Conservation (phyloP, 2,888 invertebrate species). For the Clistopyga incitator region DNA sequence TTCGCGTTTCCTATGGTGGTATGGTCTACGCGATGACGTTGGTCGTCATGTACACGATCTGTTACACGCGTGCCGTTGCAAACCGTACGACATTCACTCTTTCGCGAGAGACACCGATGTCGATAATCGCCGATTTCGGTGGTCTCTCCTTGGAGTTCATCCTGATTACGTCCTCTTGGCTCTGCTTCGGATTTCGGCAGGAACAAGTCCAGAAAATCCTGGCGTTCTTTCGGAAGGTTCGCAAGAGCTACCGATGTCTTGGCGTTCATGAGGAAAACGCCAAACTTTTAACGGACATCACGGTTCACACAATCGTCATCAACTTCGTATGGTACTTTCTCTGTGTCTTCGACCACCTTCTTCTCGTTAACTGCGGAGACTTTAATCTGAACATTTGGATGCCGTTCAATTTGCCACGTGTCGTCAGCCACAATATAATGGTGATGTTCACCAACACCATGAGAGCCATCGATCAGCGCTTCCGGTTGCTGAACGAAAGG, state of each 20-base stretch:
- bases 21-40: conserved; percentile 23
- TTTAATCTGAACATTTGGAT: conserved; percentile 38
- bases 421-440: conserved; percentile 36
- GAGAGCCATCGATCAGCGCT: conserved; percentile 15
- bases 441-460: conserved; percentile 24
- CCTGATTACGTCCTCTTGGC: conserved; percentile 37
- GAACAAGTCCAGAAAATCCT: conserved; percentile 29
- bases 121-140: conserved; percentile 31
- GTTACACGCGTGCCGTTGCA: not conserved
- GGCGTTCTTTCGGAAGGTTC: conserved; percentile 20
- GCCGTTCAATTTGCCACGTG: conserved; percentile 36
- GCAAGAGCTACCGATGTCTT: not conserved
- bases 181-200: conserved; percentile 26
- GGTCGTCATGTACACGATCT: conserved; percentile 4
- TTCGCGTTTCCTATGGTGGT: conserved; percentile 31
- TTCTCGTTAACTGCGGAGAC: not conserved
- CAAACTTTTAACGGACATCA: not conserved
- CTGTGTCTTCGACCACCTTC: conserved; percentile 16
- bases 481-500: conserved; percentile 30
- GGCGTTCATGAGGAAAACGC: conserved; percentile 10
- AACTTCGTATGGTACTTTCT: conserved; percentile 29
- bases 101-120: conserved; percentile 37
- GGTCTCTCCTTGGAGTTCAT: conserved; percentile 23
- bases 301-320: not conserved
- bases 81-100: conserved; percentile 13